Evolutionary conservation across 2,888 invertebrate genomes (phyloP).

Genomic region (Polydrusus tereticollis): DNA sequence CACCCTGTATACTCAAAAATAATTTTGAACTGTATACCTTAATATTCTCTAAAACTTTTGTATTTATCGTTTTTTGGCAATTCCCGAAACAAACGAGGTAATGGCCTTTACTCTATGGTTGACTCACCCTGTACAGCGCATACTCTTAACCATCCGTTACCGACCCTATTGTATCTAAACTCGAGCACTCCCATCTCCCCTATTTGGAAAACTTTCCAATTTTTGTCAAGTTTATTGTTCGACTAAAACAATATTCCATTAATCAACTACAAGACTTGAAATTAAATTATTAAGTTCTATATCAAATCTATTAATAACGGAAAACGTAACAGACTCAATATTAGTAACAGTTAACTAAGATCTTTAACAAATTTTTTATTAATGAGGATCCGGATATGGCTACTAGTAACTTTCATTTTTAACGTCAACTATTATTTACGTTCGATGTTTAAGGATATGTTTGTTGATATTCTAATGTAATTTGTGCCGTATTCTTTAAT

Average conservation of each 20-base stretch:
- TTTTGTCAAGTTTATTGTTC: neutral
- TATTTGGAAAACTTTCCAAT: neutral
- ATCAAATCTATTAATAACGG: neutral
- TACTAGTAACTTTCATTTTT: conserved; percentile 38
- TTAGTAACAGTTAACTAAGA: conserved; percentile 10
- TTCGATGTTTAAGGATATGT: conserved; percentile 1
- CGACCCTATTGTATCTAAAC: neutral
- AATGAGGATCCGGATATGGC: conserved; percentile 32
- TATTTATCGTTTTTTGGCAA: no score
- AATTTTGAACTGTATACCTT: no score
- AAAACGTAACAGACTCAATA: neutral
- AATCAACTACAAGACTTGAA: neutral
- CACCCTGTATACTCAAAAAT: no score
- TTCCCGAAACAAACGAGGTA: no score
- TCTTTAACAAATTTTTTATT: conserved; percentile 25
- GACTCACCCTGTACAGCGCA: no score
- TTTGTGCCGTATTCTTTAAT: no score
- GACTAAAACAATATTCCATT: neutral
- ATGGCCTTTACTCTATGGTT: no score
- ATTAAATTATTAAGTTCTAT: neutral
- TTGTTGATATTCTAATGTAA: conserved; percentile 4
- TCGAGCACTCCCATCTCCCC: neutral
- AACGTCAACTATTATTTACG: conserved; percentile 25
- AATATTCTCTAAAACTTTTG: no score
- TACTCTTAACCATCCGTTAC: neutral